A percentile compares a stretch with the other conserved stretches of the same genome.
These are phyloP conservation scores for Onychostruthus taczanowskii DNA, from an alignment of 2,113 vertebrate genomes.

Conservation along the genomic window DNA sequence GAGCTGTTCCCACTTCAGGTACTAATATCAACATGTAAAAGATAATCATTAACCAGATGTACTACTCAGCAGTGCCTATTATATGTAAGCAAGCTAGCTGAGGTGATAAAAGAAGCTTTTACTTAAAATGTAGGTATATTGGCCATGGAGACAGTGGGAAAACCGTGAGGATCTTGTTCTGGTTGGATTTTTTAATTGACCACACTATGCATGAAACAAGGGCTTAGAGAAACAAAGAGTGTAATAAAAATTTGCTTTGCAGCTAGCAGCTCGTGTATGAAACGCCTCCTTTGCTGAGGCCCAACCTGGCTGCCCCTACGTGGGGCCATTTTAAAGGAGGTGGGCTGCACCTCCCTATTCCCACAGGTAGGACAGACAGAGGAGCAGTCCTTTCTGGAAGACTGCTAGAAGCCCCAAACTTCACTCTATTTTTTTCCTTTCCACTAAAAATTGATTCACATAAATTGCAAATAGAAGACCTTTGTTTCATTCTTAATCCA, in stretches of 20 bases:
- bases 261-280: neutral
- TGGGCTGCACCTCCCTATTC: neutral
- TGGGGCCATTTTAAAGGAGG: neutral
- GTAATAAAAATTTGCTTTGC: conserved; percentile 27
- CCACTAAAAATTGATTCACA: neutral
- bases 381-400: neutral
- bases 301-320: neutral
- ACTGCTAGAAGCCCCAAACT: neutral
- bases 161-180: neutral
- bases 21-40: conserved; percentile 79
- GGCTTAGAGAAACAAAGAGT: neutral
- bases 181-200: neutral
- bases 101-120: conserved; percentile 62
- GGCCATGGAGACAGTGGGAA: neutral
- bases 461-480: neutral
- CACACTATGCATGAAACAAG: neutral
- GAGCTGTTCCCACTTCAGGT: conserved; percentile 75
- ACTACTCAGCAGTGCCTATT: conserved; percentile 64
- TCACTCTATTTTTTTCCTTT: neutral
- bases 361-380: neutral
- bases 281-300: neutral
- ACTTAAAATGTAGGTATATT: conserved; percentile 45
- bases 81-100: conserved; percentile 71
- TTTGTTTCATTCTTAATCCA: neutral
- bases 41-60: conserved; percentile 73